phyloP scores from a whole-genome alignment of 2,113 vertebrate genomes.

The Furnarius figulus region DNA sequence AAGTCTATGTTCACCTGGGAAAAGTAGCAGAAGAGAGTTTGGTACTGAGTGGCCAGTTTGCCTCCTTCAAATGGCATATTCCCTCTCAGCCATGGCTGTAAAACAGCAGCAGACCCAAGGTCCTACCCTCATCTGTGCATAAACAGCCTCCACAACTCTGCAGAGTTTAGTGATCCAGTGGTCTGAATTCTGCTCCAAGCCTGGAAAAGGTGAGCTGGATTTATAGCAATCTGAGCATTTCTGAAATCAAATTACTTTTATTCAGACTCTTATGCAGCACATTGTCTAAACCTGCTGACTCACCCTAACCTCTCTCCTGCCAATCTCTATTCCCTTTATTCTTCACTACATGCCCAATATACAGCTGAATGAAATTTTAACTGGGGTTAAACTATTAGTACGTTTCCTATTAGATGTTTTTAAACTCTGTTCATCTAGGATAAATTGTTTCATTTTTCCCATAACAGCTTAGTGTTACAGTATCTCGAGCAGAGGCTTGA shows the following conservation, averaged over 20 bases:
- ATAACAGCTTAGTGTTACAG: neutral
- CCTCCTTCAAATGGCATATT: neutral
- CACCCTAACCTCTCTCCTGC: neutral
- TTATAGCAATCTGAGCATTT: neutral
- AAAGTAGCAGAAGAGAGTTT: constrained; percentile 36
- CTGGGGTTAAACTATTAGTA: neutral
- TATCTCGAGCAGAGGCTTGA: neutral
- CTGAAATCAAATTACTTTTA: neutral
- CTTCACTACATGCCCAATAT: neutral
- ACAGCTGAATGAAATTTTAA: neutral
- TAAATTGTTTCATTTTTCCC: constrained; percentile 24
- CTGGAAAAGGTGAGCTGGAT: neutral
- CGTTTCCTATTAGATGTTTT: neutral
- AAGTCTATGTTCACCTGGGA: constrained; percentile 93
- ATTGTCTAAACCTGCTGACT: neutral
- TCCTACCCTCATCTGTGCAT: neutral
- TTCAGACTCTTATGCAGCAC: neutral
- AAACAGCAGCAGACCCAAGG: neutral
- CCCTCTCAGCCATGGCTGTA: neutral
- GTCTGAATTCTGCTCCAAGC: neutral
- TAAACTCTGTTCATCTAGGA: neutral
- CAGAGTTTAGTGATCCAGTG: rapidly evolving
- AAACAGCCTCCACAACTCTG: neutral
- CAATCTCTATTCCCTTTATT: neutral
- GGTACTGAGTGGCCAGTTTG: neutral